Conservation (phyloP, 2,113 vertebrate species). For the Oophaga pumilio region DNA sequence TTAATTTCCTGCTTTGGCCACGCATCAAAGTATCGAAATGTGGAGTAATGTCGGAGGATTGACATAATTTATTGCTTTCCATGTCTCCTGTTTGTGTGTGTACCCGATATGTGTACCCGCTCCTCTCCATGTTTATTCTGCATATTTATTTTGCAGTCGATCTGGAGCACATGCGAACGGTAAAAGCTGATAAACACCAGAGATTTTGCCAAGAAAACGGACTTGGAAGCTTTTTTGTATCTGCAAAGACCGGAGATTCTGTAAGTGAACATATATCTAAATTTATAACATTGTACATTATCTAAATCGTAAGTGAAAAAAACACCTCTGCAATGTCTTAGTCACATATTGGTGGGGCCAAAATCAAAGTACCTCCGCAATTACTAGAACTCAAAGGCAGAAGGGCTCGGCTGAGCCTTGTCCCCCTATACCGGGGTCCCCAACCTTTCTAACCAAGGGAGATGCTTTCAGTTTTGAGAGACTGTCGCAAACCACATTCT, state of each 20-base stretch:
- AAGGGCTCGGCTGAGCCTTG: no score
- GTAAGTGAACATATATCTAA: conserved; percentile 73
- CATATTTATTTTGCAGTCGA: conserved; percentile 82
- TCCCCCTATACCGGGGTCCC: no score
- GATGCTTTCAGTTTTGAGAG: no score
- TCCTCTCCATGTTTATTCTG: conserved; percentile 58
- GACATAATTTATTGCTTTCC: conserved; percentile 36
- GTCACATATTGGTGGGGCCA: not conserved
- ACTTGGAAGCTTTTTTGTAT: conserved; percentile 93
- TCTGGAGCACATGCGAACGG: conserved; percentile 95
- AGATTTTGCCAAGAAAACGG: conserved; percentile 94
- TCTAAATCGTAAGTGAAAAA: no score
- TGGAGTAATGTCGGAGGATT: conserved; percentile 21
- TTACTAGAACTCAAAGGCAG: no score
- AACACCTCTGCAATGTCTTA: not conserved
- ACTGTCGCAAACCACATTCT: no score
- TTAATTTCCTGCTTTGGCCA: conserved; percentile 43
- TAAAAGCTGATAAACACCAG: conserved; percentile 94
- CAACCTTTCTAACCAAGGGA: no score
- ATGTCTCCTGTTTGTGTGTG: conserved; percentile 20
- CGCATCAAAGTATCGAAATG: conserved; percentile 40
- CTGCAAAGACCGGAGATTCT: conserved; percentile 96
- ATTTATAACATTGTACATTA: not conserved
- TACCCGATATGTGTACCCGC: conserved; percentile 37
- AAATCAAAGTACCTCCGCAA: no score